Conservation (phyloP, 2,113 vertebrate species). For the Corythoichthys intestinalis region DNA sequence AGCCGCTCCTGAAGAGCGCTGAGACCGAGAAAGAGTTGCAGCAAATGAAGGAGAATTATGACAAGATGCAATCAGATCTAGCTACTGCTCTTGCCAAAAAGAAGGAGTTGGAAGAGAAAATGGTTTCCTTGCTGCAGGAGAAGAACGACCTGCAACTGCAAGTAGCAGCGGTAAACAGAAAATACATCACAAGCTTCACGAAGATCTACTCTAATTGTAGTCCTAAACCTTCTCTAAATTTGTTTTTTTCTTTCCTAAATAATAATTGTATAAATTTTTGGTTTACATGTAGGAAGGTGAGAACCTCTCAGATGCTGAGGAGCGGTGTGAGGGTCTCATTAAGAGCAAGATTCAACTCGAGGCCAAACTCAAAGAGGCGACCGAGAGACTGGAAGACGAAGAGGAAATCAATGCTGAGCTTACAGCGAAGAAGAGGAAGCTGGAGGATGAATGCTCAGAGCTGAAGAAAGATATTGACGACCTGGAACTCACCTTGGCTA, state of each 20-base stretch:
- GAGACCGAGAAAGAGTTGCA: constrained; percentile 72
- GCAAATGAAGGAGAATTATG: constrained; percentile 77
- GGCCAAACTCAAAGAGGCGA: constrained; percentile 67
- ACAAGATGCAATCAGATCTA: constrained; percentile 80
- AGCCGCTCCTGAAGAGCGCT: constrained; percentile 76
- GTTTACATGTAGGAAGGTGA: constrained; percentile 43
- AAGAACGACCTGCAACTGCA: constrained; percentile 74
- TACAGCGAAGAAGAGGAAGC: constrained; percentile 80
- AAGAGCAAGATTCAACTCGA: constrained; percentile 62
- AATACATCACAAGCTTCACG: neutral
- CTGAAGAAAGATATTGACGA: constrained; percentile 66
- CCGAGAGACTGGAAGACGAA: constrained; percentile 78
- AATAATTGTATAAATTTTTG: neutral
- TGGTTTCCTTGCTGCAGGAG: constrained; percentile 71
- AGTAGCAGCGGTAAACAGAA: constrained; percentile 58
- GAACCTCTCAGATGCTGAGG: constrained; percentile 56
- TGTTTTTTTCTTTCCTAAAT: too few species aligned
- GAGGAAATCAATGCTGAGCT: constrained; percentile 80
- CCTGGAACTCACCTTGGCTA: constrained; percentile 65
- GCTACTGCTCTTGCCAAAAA: constrained; percentile 71
- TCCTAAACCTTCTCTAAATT: too few species aligned
- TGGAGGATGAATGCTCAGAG: constrained; percentile 78
- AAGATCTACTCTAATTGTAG: too few species aligned
- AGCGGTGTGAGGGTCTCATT: constrained; percentile 62
- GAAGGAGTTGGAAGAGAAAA: constrained; percentile 73